These are phyloP conservation scores for Dolichopus griseipennis DNA, from an alignment of 2,888 invertebrate genomes.

Conservation along the genomic window DNA sequence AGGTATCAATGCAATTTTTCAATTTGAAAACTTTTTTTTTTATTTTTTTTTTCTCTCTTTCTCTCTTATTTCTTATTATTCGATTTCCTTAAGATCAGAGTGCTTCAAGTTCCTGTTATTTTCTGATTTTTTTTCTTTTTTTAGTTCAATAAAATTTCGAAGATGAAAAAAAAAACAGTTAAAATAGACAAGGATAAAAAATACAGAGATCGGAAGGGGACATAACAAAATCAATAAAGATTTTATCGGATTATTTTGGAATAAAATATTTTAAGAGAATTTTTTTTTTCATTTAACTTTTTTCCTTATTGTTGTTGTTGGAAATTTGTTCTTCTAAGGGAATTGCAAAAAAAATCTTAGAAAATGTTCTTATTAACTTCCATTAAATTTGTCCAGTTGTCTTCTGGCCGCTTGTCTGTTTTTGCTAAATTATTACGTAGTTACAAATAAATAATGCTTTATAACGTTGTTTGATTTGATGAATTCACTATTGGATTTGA, in stretches of 20 bases:
- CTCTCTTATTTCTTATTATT: not conserved
- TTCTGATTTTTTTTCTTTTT: not conserved
- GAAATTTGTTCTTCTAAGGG: too few relatives aligned
- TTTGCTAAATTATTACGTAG: too few relatives aligned
- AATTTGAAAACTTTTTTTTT: not conserved
- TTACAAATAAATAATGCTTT: too few relatives aligned
- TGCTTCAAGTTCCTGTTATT: not conserved
- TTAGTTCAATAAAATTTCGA: not conserved
- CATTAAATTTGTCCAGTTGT: too few relatives aligned
- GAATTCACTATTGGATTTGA: too few relatives aligned
- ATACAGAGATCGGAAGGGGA: too few relatives aligned
- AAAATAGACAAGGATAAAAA: too few relatives aligned
- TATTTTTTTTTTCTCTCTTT: not conserved
- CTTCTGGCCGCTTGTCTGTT: too few relatives aligned
- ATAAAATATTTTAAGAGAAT: not conserved
- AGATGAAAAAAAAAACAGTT: not conserved
- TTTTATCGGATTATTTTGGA: constrained; percentile 3
- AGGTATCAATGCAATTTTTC: constrained; percentile 9
- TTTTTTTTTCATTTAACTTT: not conserved
- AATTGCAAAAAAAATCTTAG: too few relatives aligned
- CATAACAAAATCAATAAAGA: not conserved
- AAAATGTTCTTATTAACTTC: too few relatives aligned
- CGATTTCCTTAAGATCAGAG: not conserved
- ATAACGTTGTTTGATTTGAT: too few relatives aligned
- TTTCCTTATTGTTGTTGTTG: not conserved